Conservation (phyloP, 2,113 vertebrate species). For the Sinocyclocheilus anshuiensis region DNA sequence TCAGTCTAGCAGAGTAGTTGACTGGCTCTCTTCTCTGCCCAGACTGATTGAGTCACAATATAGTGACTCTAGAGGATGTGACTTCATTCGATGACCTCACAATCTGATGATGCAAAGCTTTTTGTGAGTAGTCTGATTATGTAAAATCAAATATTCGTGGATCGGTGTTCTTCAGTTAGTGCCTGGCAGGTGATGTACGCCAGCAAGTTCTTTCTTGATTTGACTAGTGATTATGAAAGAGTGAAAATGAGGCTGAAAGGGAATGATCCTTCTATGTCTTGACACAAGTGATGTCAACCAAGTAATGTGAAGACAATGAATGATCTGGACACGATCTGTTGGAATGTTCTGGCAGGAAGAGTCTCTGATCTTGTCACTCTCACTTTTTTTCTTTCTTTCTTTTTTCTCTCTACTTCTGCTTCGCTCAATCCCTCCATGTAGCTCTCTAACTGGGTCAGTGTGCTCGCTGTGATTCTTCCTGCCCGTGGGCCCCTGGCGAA, state of each 20-base stretch:
- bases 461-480: conserved; percentile 18
- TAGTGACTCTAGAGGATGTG: neutral
- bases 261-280: neutral
- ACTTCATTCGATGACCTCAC: neutral
- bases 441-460: conserved; percentile 47
- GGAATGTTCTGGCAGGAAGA: neutral
- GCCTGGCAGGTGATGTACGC: neutral
- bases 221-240: too few relatives aligned
- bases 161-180: neutral
- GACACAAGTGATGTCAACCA: neutral
- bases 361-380: conserved; percentile 12
- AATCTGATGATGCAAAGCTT: neutral
- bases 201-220: conserved; percentile 11
- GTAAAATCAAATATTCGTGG: neutral
- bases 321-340: neutral
- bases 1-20: neutral
- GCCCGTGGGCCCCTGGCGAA: neutral
- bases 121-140: neutral
- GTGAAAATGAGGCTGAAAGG: neutral
- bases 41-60: conserved; percentile 5
- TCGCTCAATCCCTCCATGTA: neutral
- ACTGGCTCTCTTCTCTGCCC: neutral
- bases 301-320: neutral
- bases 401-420: neutral
- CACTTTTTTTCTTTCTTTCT: neutral